These are phyloP conservation scores for Triops cancriformis DNA, from an alignment of 1,140 invertebrate genomes.

Conservation along the genomic window DNA sequence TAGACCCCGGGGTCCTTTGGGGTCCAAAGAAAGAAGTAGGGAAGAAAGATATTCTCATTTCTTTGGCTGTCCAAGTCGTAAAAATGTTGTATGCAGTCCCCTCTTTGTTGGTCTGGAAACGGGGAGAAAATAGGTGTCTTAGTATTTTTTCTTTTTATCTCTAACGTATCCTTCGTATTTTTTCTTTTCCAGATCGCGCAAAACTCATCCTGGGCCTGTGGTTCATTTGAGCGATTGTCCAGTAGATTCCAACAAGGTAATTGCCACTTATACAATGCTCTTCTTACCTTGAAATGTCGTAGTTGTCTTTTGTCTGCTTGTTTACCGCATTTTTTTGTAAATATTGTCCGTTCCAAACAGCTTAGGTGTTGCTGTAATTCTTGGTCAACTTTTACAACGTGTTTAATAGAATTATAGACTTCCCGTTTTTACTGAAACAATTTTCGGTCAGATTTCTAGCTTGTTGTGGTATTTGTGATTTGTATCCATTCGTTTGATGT, in stretches of 20 bases:
- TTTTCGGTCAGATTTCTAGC: too few species aligned
- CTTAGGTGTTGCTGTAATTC: too few species aligned
- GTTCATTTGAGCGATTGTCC: conserved; percentile 94
- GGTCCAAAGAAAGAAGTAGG: not conserved
- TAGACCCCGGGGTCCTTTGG: not conserved
- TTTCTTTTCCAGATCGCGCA: conserved; percentile 66
- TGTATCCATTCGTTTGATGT: too few species aligned
- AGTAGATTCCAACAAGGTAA: conserved; percentile 86
- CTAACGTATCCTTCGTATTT: not conserved
- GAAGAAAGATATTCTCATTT: not conserved
- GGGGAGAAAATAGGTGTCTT: not conserved
- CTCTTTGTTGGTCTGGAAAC: not conserved
- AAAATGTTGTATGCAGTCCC: not conserved
- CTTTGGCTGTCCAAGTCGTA: not conserved
- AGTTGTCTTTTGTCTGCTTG: too few species aligned
- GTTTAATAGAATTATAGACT: too few species aligned
- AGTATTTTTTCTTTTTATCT: not conserved
- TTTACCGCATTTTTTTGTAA: too few species aligned
- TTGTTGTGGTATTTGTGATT: too few species aligned
- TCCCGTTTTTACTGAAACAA: too few species aligned
- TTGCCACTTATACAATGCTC: conserved; percentile 27
- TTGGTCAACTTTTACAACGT: too few species aligned
- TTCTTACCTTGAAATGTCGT: too few species aligned
- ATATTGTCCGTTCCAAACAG: too few species aligned
- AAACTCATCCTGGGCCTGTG: conserved; percentile 88